Conservation (phyloP, 2,888 invertebrate species). For the Apocheima hispidaria region DNA sequence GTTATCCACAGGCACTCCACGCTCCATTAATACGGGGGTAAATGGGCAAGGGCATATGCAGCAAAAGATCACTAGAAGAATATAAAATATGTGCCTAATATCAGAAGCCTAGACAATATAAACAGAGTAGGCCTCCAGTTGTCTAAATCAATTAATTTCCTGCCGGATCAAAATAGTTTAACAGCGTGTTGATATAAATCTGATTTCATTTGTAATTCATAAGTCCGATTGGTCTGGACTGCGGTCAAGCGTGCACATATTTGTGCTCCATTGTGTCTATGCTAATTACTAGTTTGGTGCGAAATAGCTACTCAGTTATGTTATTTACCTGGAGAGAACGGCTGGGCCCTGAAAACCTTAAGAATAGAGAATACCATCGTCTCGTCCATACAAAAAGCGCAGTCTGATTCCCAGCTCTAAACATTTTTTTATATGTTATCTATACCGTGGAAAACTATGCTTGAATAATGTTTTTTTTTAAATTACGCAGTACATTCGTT, state of each 20-base stretch:
- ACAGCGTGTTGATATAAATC: conserved; percentile 69
- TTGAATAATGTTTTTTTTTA: too few relatives aligned
- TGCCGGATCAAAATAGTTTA: conserved; percentile 77
- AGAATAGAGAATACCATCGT: too few relatives aligned
- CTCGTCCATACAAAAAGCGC: too few relatives aligned
- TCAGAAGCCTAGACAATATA: not conserved
- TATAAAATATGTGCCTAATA: not conserved
- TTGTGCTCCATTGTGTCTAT: conserved; percentile 35
- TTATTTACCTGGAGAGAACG: conserved; percentile 10
- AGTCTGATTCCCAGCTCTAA: too few relatives aligned
- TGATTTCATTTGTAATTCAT: conserved; percentile 68
- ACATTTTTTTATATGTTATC: too few relatives aligned
- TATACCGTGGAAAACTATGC: too few relatives aligned
- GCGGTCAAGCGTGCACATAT: conserved; percentile 31
- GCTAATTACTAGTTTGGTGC: conserved; percentile 43
- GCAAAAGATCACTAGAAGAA: too few relatives aligned
- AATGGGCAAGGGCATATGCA: too few relatives aligned
- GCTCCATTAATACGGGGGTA: too few relatives aligned
- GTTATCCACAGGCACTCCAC: too few relatives aligned
- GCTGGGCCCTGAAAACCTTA: not conserved
- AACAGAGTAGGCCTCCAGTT: conserved; percentile 10
- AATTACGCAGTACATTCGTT: too few relatives aligned
- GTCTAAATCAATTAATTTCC: conserved; percentile 58
- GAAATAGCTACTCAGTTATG: conserved; percentile 37
- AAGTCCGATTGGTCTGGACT: conserved; percentile 19